Conservation (phyloP, 2,797 vertebrate genomes). For the Prionace glauca region DNA sequence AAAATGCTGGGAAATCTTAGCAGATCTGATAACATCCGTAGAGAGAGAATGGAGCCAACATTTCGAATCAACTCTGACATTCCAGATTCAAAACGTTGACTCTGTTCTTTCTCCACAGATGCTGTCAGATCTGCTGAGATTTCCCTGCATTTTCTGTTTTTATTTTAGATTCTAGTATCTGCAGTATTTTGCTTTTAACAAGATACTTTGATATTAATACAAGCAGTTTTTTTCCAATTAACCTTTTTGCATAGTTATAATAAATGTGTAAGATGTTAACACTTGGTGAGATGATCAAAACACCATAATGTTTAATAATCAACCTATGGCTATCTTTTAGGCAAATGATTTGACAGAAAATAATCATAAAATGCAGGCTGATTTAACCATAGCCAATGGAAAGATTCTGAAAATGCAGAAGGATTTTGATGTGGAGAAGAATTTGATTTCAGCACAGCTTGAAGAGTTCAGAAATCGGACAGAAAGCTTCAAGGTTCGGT, state of each 20-base stretch:
- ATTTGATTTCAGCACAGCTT: constrained; percentile 50
- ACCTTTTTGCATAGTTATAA: not conserved
- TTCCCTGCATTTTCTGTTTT: too few relatives aligned
- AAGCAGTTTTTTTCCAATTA: not conserved
- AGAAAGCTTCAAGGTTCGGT: constrained; percentile 46
- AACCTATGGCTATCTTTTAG: constrained; percentile 47
- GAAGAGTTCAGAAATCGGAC: constrained; percentile 44
- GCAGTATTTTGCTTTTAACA: too few relatives aligned
- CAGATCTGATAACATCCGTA: too few relatives aligned
- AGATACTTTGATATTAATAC: not conserved
- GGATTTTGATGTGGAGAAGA: constrained; percentile 48
- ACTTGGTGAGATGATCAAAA: not conserved
- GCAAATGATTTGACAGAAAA: constrained; percentile 49
- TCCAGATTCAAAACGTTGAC: too few relatives aligned
- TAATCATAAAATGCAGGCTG: constrained; percentile 48
- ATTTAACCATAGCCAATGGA: constrained; percentile 46
- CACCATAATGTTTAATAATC: not conserved
- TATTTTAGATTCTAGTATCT: too few relatives aligned
- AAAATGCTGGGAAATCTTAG: too few relatives aligned
- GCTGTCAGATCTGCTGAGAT: too few relatives aligned
- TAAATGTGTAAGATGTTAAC: not conserved
- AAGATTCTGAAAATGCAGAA: constrained; percentile 46
- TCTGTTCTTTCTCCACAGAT: too few relatives aligned
- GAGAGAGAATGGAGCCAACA: too few relatives aligned
- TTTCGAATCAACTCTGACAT: too few relatives aligned